Evolutionary conservation across 2,888 invertebrate species (phyloP).

Genomic region (Hedychridium roseum): DNA sequence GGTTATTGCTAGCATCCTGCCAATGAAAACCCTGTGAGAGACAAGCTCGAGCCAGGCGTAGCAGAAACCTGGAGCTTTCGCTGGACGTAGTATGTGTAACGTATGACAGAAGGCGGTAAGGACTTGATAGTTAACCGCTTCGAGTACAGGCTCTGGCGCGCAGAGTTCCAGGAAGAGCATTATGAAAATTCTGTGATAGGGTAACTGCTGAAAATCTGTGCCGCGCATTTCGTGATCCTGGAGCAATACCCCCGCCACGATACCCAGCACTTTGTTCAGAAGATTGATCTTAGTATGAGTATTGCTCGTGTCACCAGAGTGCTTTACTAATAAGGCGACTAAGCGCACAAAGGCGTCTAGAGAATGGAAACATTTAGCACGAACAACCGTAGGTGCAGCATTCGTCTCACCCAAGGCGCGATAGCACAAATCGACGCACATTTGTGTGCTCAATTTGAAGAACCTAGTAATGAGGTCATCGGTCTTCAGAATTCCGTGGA

Average conservation of each 20-base stretch:
- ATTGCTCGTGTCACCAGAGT: slow-evolving; percentile 89
- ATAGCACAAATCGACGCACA: slow-evolving; percentile 95
- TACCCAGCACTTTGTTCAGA: slow-evolving; percentile 93
- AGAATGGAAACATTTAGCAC: slow-evolving; percentile 94
- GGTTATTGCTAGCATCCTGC: slow-evolving; percentile 88
- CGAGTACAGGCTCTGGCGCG: slow-evolving; percentile 90
- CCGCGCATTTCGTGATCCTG: slow-evolving; percentile 95
- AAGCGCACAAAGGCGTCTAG: slow-evolving; percentile 95
- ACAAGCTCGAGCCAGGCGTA: slow-evolving; percentile 99
- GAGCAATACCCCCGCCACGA: slow-evolving; percentile 92
- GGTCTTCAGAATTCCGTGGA: slow-evolving; percentile 94
- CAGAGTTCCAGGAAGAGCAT: slow-evolving; percentile 97
- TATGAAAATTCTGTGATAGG: slow-evolving; percentile 96
- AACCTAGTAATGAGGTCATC: slow-evolving; percentile 97
- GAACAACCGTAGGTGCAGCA: slow-evolving; percentile 71
- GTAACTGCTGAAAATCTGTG: slow-evolving; percentile 93
- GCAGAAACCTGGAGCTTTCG: slow-evolving; percentile 94
- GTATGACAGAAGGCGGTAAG: slow-evolving; percentile 96
- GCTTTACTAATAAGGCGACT: slow-evolving; percentile 93
- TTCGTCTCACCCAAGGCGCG: slow-evolving; percentile 80
- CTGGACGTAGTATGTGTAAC: slow-evolving; percentile 90
- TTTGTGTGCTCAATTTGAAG: slow-evolving; percentile 94
- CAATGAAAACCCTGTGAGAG: slow-evolving; percentile 95
- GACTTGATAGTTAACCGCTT: slow-evolving; percentile 93
- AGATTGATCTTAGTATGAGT: slow-evolving; percentile 96